Conservation (phyloP, 2,113 vertebrate species). For the Podarcis muralis region DNA sequence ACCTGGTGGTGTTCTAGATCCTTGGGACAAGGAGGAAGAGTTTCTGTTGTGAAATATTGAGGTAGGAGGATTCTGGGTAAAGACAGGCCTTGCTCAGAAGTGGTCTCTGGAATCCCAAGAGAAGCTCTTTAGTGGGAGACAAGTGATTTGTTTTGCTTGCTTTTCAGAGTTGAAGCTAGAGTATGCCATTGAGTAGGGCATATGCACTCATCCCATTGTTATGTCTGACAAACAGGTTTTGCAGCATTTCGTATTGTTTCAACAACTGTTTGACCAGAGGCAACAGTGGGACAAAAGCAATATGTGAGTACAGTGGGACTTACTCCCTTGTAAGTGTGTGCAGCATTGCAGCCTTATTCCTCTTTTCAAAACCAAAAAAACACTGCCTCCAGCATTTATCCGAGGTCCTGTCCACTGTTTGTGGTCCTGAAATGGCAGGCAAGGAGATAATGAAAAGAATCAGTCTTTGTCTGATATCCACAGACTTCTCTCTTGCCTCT, state of each 20-base stretch:
- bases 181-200: not conserved
- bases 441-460: not conserved
- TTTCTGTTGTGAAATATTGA: not conserved
- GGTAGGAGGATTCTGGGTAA: not conserved
- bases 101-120: not conserved
- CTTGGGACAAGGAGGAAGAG: not conserved
- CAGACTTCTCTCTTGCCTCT: not conserved
- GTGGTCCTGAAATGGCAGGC: conserved; percentile 20
- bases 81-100: not conserved
- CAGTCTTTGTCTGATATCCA: not conserved
- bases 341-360: no score
- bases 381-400: not conserved
- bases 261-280: not conserved
- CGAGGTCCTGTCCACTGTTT: conserved; percentile 19
- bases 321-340: not conserved
- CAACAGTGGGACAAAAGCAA: not conserved
- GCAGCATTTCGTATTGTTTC: not conserved
- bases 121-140: not conserved
- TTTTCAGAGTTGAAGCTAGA: not conserved
- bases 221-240: not conserved
- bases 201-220: not conserved
- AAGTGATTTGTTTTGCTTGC: not conserved
- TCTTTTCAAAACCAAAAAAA: not conserved
- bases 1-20: not conserved
- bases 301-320: not conserved